Evolutionary conservation across 2,888 invertebrate genomes (phyloP), one percentile per base, ranked within the genome.

Genomic region (Automeris io): DNA sequence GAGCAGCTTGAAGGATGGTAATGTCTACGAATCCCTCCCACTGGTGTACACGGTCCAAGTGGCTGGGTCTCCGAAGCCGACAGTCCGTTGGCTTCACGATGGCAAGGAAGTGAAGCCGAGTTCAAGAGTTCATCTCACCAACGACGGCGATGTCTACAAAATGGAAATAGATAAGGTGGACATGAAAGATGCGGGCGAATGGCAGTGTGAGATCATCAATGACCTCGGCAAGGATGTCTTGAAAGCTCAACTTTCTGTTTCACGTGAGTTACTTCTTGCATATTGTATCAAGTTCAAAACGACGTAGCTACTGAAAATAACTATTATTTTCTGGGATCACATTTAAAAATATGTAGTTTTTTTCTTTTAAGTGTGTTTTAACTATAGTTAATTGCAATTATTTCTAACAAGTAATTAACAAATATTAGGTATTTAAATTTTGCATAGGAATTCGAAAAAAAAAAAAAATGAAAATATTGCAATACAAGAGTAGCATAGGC

Each of bases 201-300:
- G 96, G 85, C 92, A 93, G 52, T 94, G 95, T 42, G 90, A 93
- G 43, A 88, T 97, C 37, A 90, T 90, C 56, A 97, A 97, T 70
- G 91, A 93, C 59, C 88, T 94, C 34, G 98, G 97, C 37, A 93
- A 94, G 68, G 91, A 92, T 43, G 88, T 89, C 33, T 88, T 91
- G 45, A 90, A 92, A 59, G 95, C 94, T 18, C 89, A 91, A 23
- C 80, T 97, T 7, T 90, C 90, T 16, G 90, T 96, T 26, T 90
- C 90, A 42, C 90, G 93, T 93, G 74, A 89, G 90, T 86, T 29
- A 39, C 4, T 7, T 18, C 9, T 16, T 13, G 3, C n/a, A n/a
- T n/a, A n/a, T n/a, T n/a, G n/a, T n/a, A n/a, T n/a, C n/a, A n/a
- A n/a, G n/a, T n/a, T n/a, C n/a, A n/a, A n/a, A n/a, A n/a, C n/a